Conservation (phyloP, 2,888 invertebrate species). For the Chrysolina americana region DNA sequence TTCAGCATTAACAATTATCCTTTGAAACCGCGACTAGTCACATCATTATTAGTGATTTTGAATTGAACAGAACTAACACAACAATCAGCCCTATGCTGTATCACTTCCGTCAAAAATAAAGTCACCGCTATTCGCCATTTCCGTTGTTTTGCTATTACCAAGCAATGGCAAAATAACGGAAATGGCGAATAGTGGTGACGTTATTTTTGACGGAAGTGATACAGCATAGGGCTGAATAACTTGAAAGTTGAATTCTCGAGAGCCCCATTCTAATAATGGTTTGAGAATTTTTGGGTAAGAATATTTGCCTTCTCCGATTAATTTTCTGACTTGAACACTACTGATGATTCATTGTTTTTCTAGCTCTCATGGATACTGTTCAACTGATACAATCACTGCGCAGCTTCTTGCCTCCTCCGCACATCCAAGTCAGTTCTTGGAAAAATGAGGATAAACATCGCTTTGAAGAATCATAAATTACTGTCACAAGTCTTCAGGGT, state of each 20-base stretch:
- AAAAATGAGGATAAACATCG: slow-evolving; percentile 86
- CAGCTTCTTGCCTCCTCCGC: slow-evolving; percentile 88
- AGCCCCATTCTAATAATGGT: slow-evolving; percentile 62
- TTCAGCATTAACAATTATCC: no score
- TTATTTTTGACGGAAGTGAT: no score
- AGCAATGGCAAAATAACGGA: no score
- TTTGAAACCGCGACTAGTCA: no score
- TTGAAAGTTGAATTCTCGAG: slow-evolving; percentile 62
- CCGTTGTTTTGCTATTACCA: no score
- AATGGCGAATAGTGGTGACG: no score
- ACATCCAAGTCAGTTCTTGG: slow-evolving; percentile 91
- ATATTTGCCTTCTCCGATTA: background rate
- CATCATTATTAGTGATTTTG: no score
- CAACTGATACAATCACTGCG: slow-evolving; percentile 88
- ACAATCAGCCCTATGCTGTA: no score
- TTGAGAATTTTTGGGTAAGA: slow-evolving; percentile 63
- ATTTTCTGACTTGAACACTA: background rate
- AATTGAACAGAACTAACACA: no score
- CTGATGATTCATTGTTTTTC: slow-evolving; percentile 27
- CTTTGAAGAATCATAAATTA: slow-evolving; percentile 63
- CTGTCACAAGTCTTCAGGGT: background rate
- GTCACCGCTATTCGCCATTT: no score
- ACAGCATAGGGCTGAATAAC: no score
- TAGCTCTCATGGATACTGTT: slow-evolving; percentile 88
- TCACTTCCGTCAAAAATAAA: no score